Evolutionary conservation across 2,888 invertebrate genomes (phyloP), one percentile per base, ranked within the genome.

Genomic region (Aspidapion aeneum): DNA sequence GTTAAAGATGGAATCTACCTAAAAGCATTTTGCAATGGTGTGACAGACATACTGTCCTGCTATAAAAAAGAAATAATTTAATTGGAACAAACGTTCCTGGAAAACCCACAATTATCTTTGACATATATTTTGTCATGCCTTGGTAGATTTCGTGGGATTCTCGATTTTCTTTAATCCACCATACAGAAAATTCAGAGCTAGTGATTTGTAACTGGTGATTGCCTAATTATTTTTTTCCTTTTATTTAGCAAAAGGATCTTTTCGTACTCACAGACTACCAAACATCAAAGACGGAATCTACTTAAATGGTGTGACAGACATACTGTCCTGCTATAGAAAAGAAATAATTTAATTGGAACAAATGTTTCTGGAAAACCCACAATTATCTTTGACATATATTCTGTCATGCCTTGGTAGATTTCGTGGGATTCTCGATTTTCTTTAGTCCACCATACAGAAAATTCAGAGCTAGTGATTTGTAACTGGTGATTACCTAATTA

Each of bases 1-100:
- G 17, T 21, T 2, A 60, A 59, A 50, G 52, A 22, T 18, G 67
- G 67, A 19, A 78, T 91, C 5, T 96, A 95, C 76, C 79, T 92
- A 7, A 88, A 88, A 79, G 90, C 93, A 12, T 85, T 95, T 64
- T 90, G 93, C 68, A 86, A 88, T 79, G 94, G 93, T 0, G 83
- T 95, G 61, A 85, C 90, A 60, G 82, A 85, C 73, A 88, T 90
- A 0, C 3, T 18, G 19, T 85, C 88, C 65, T 85, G 86, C 1
- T 95, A 93, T 77, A 84, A 89, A 67, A 81, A 85, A 64, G 86
- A 87, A 60, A 80, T 94, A 22, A 81, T 88, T 7, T 84, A 67
- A 64, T 81, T 95, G 51, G 94, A 96, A 76, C 79, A 82, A 50
- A 82, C 85, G 49, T 84, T 91, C 52, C 81, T 93, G 58, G 84